phyloP scores from a whole-genome alignment of 2,888 invertebrate species.

The Ganaspis brasiliensis region DNA sequence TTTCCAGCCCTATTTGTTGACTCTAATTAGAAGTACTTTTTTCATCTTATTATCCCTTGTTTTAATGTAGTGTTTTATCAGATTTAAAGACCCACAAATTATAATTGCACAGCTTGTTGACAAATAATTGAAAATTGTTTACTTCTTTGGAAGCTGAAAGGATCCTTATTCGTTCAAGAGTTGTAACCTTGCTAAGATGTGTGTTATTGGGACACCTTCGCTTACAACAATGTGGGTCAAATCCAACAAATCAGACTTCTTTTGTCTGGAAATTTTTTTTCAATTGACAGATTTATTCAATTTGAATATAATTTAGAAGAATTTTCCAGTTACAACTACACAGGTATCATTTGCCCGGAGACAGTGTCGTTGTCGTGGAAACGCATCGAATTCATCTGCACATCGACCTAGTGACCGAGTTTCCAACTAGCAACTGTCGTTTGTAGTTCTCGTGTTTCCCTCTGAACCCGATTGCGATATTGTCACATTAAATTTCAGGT shows the following conservation, averaged over 20 bases:
- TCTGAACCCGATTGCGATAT: constrained; percentile 34
- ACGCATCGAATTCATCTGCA: constrained; percentile 67
- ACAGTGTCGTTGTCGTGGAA: constrained; percentile 64
- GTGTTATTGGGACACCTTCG: not conserved
- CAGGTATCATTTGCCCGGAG: constrained; percentile 45
- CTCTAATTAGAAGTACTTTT: not conserved
- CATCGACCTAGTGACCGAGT: constrained; percentile 75
- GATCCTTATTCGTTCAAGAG: constrained; percentile 7
- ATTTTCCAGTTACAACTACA: constrained; percentile 29
- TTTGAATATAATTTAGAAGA: constrained; percentile 36
- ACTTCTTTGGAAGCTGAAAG: not conserved
- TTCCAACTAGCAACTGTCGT: constrained; percentile 53
- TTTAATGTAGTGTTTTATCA: not conserved
- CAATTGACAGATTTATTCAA: not conserved
- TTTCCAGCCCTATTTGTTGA: too few species aligned
- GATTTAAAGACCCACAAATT: not conserved
- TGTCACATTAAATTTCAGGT: constrained; percentile 35
- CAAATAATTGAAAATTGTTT: not conserved
- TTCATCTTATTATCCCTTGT: not conserved
- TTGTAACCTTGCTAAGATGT: constrained; percentile 5
- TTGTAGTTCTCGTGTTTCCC: constrained; percentile 36
- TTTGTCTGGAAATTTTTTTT: not conserved
- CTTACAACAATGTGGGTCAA: not conserved
- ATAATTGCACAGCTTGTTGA: not conserved
- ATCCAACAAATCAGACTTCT: not conserved